A percentile compares a stretch with the other conserved stretches of the same genome.
phyloP scores from a whole-genome alignment of 1,140 invertebrate species.

The Pogonognathellus flavescens region DNA sequence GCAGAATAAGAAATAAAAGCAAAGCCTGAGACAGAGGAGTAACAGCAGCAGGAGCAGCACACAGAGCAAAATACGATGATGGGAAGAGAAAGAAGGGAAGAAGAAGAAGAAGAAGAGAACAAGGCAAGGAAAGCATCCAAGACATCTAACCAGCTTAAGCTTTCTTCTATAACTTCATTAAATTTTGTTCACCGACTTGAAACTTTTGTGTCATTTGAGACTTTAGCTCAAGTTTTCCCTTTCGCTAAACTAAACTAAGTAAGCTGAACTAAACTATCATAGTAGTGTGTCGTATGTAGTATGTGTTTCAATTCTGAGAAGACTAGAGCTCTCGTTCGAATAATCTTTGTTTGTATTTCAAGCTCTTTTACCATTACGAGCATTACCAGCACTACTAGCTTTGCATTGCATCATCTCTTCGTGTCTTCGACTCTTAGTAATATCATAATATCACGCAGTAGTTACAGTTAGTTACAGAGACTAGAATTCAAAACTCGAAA shows the following conservation, averaged over 20 bases:
- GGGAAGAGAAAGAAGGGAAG: not conserved
- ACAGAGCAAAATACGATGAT: no score
- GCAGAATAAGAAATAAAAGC: not conserved
- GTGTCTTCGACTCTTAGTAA: not conserved
- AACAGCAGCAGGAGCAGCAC: not conserved
- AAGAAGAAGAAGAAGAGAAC: constrained; percentile 1
- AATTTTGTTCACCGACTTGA: constrained; percentile 59
- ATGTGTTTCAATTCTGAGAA: constrained; percentile 23
- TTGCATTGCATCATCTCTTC: not conserved
- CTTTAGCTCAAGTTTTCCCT: constrained; percentile 53
- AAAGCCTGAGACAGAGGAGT: not conserved
- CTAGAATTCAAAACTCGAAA: not conserved
- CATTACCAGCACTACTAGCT: constrained; percentile 13
- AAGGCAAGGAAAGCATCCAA: not conserved
- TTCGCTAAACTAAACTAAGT: constrained; percentile 45
- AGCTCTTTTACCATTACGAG: not conserved
- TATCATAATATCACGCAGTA: not conserved
- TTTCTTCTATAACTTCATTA: constrained; percentile 63
- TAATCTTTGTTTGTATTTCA: constrained; percentile 49
- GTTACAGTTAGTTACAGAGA: not conserved
- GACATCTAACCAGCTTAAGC: constrained; percentile 52
- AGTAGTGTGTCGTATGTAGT: not conserved
- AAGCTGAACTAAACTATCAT: constrained; percentile 45
- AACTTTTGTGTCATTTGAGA: constrained; percentile 63
- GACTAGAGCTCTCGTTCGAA: constrained; percentile 25